Base-by-base conservation (phyloP, 2,888 invertebrate genomes). In the Cheiracanthium punctorium region DNA sequence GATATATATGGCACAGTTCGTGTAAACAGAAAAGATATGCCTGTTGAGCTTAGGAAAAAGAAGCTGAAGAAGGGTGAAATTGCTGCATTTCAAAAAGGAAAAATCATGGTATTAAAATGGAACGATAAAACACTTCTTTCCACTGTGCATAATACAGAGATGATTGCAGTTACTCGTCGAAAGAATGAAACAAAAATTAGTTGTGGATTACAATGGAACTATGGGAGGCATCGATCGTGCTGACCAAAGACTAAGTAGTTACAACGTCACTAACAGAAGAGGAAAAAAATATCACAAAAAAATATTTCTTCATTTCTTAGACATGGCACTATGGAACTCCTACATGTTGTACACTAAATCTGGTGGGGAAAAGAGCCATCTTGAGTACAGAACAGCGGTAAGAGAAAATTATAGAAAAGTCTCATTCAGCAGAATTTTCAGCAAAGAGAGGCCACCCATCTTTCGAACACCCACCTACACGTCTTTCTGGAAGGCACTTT, bases 1-100 rank as follows among this genome's bases (percentile, higher is more conserved):
- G 89, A 0, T 88, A 88, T 43, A 10, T 88, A 80, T 76, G 89
- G 89, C 32, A 89, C 89, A 4, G 67, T 89, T 17, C 28, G 82
- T 37, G 20, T 58, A 20, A 85, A 86, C 30, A 33, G 89, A 28
- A 88, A 88, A 75, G 43, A 76, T n/a, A 24, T 77, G 5, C 89
- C 88, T 69, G n/a, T 41, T 52, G 33, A 12, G 37, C 32, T 77
- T 28, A 74, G 37, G 0, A 30, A 29, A 29, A 79, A 86, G 37
- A 81, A 82, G 64, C 0, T 88, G 24, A 73, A 88, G 58, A 82
- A 71, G 30, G 89, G 87, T n/a, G 70, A 82, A 74, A 52, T 75
- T 37, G 41, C 41, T 37, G 85, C 80, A 24, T 86, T n/a, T n/a
- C 29, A 80, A 58, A 41, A 65, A 29, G 73, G 37, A 37, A 37